Percentiles rank a stretch among this genome's conserved stretches.
phyloP scores from a whole-genome alignment of 1,140 invertebrate genomes.

The Tetranychus urticae region DNA sequence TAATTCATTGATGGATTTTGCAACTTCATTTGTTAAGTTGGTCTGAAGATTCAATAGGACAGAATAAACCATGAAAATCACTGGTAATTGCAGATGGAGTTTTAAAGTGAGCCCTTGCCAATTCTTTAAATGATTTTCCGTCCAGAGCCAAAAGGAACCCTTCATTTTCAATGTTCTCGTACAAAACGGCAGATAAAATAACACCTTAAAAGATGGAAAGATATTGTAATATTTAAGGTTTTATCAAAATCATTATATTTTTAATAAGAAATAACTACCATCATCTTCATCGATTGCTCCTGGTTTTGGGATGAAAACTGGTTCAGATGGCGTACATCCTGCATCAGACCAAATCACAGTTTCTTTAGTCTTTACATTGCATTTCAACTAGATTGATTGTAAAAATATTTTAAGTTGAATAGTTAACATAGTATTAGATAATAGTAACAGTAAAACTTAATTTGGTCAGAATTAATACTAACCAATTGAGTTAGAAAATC shows the following conservation, averaged over 20 bases:
- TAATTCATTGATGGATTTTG: no score
- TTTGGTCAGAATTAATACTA: background rate
- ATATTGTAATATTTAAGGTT: background rate
- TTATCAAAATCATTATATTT: background rate
- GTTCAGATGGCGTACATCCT: constrained; percentile 43
- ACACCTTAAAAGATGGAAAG: constrained; percentile 4
- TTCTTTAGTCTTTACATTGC: constrained; percentile 24
- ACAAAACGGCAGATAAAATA: background rate
- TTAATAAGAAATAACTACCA: constrained; percentile 7
- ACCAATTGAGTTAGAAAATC: constrained; percentile 13
- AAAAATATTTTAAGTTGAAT: background rate
- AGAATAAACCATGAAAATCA: constrained; percentile 16
- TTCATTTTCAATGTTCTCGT: background rate
- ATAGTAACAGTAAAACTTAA: background rate
- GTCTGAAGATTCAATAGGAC: no score
- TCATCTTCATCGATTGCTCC: constrained; percentile 18
- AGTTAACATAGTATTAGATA: background rate
- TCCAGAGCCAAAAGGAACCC: background rate
- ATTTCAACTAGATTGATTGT: constrained; percentile 12
- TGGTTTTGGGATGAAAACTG: constrained; percentile 17
- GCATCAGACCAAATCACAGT: constrained; percentile 41
- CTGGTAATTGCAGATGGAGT: constrained; percentile 11
- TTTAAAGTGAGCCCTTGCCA: background rate
- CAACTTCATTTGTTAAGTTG: no score
- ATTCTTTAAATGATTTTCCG: constrained; percentile 1